Evolutionary conservation across 2,888 invertebrate species (phyloP), one percentile per base, ranked within the genome.

Genomic region (Euzetes globulus): DNA sequence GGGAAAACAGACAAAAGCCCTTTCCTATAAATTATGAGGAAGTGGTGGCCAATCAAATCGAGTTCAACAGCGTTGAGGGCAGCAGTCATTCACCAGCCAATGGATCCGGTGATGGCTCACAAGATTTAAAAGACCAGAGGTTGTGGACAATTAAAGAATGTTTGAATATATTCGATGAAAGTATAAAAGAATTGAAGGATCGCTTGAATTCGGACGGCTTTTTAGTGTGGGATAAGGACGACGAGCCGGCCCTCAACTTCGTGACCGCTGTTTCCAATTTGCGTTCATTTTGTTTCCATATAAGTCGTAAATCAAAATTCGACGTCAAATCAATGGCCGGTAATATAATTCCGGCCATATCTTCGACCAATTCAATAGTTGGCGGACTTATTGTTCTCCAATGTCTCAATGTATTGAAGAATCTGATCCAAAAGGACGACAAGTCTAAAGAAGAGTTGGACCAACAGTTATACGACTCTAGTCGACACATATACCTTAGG

Each of bases 341-440:
- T 19, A 99, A 99, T 83, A 99, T 99, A 79, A 96, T 99, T 81
- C 99, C 99, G 9, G 99, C 99, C 0, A 98, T 99, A 81, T 98
- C 99, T 7, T 96, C 98, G 0, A 97, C 98, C 0, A 99, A 99
- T 82, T 98, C 99, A 0, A 92, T 99, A 75, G 91, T 99, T 47
- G 96, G 97, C 0, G 99, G 96, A 0, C 86, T 98, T n/a, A 92
- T 96, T 0, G 93, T 97, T 0, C 85, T 96, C 73, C 90, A 94
- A 77, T 90, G 92, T 0, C 88, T 94, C 79, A 88, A 89, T 73
- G 87, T 93, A 7, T 85, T 98, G 78, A 29, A 75, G 22, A 70
- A 71, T 60, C 74, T 71, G 37, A 60, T 55, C 41, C n/a, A 74
- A 55, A 37, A 7, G 37, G 70, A 72, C 15, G 17, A 71, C n/a